These are phyloP conservation scores for Anthophora plumipes DNA, from an alignment of 2,888 invertebrate species.

Conservation along the genomic window DNA sequence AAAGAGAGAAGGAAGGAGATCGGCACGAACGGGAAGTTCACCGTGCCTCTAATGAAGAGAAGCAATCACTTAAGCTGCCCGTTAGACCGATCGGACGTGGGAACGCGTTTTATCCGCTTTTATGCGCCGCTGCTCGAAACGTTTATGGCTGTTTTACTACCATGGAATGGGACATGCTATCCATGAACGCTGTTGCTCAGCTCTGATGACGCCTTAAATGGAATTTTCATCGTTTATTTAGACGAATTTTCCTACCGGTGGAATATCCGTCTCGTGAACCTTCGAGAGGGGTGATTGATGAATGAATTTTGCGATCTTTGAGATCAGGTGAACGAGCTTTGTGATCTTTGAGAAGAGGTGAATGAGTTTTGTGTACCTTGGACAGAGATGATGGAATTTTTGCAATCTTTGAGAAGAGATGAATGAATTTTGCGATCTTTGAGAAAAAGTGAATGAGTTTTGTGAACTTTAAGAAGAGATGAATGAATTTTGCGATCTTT, in stretches of 20 bases:
- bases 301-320: background rate
- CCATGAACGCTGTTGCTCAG: background rate
- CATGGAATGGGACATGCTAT: conserved; percentile 8
- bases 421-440: too few species aligned
- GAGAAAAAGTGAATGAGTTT: too few species aligned
- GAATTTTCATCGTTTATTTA: background rate
- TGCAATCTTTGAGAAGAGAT: too few species aligned
- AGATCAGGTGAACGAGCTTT: too few species aligned
- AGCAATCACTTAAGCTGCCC: conserved; percentile 81
- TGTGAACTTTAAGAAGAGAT: too few species aligned
- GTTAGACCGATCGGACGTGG: conserved; percentile 62
- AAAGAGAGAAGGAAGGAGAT: conserved; percentile 24
- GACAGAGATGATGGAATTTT: too few species aligned
- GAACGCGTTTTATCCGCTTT: conserved; percentile 66
- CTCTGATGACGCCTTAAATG: background rate
- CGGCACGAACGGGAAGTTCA: conserved; percentile 59
- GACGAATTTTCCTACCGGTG: background rate
- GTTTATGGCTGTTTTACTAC: conserved; percentile 41
- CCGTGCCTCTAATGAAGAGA: conserved; percentile 80
- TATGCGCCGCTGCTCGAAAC: conserved; percentile 55
- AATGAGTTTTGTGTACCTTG: too few species aligned
- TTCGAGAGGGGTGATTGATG: background rate
- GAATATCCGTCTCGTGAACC: background rate
- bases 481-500: too few species aligned
- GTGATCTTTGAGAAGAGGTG: too few species aligned